These are phyloP conservation scores for Mixornis gularis DNA, from an alignment of 2,113 vertebrate species.

Conservation along the genomic window DNA sequence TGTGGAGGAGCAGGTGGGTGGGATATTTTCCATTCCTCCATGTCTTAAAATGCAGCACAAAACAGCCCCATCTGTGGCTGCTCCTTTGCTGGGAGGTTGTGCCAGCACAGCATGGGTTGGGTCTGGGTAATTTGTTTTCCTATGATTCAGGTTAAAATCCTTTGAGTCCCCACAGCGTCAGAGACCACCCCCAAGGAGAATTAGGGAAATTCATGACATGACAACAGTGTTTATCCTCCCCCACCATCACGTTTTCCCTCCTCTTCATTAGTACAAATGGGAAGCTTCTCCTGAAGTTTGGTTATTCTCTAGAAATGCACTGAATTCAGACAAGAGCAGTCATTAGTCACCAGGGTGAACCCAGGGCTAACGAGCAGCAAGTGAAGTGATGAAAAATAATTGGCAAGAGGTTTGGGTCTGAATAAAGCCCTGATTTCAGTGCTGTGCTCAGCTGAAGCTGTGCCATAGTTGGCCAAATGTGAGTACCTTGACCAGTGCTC, in stretches of 20 bases:
- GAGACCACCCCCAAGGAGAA: background rate
- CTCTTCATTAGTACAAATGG: background rate
- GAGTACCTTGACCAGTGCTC: background rate
- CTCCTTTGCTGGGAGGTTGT: background rate
- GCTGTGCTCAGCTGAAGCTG: background rate
- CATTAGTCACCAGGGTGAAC: background rate
- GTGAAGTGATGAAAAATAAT: background rate
- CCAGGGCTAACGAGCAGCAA: background rate
- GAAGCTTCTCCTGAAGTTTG: background rate
- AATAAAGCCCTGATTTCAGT: background rate
- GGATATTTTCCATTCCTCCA: background rate
- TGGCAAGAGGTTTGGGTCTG: background rate
- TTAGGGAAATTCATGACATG: background rate
- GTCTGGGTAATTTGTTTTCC: background rate
- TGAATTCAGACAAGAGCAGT: background rate
- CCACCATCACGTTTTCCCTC: background rate
- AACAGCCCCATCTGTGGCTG: background rate
- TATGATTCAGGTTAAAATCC: background rate
- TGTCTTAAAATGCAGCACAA: background rate
- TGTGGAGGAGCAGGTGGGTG: background rate
- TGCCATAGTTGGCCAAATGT: background rate
- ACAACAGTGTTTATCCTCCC: background rate
- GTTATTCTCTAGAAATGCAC: background rate
- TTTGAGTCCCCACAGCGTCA: background rate
- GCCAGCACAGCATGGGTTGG: background rate